Conservation (phyloP, 2,113 vertebrate species). For the Scopus umbretta region DNA sequence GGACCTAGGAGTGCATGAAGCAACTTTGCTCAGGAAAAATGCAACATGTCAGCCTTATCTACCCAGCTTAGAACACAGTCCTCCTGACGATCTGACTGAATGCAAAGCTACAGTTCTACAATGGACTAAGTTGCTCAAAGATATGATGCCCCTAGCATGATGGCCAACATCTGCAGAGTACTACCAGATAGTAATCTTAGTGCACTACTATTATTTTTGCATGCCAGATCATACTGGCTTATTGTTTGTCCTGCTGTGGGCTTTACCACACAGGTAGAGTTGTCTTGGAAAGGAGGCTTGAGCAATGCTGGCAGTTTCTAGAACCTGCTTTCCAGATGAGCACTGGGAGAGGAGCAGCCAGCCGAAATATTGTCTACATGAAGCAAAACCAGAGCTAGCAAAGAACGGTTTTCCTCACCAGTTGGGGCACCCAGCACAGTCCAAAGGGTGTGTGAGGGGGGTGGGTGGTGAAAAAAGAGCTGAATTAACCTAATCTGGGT, state of each 20-base stretch:
- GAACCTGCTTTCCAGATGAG: neutral
- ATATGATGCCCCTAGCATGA: slow-evolving; percentile 75
- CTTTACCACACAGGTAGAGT: neutral
- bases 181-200: neutral
- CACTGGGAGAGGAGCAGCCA: neutral
- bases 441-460: no score
- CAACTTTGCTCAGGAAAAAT: slow-evolving; percentile 67
- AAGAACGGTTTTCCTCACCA: neutral
- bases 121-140: slow-evolving; percentile 79
- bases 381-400: neutral
- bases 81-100: slow-evolving; percentile 68
- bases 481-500: neutral
- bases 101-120: slow-evolving; percentile 69
- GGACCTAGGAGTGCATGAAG: slow-evolving; percentile 41
- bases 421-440: neutral
- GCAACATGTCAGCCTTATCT: slow-evolving; percentile 74
- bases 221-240: neutral
- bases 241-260: neutral
- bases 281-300: neutral
- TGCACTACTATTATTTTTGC: neutral
- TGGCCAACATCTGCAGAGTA: slow-evolving; percentile 77
- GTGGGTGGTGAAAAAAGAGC: neutral
- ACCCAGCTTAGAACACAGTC: slow-evolving; percentile 75
- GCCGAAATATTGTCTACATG: neutral
- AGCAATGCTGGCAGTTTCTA: neutral